Evolutionary conservation across 1,140 invertebrate species (phyloP).

Genomic region (Macrobrachium rosenbergii): DNA sequence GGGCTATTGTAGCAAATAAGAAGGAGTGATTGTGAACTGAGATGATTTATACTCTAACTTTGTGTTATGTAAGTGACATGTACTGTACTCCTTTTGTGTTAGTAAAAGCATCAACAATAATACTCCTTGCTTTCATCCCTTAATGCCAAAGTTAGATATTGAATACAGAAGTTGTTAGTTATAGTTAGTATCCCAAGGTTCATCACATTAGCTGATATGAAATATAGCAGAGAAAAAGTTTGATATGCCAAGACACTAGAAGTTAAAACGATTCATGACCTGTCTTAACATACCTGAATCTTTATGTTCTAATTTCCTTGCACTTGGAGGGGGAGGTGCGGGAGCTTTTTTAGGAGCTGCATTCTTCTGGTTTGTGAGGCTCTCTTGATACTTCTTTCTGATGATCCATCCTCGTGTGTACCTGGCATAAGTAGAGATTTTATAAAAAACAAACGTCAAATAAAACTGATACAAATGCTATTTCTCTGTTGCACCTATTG

Average conservation of each 20-base stretch:
- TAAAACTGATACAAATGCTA: too few relatives aligned
- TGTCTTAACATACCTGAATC: slow-evolving; percentile 27
- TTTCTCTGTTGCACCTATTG: too few relatives aligned
- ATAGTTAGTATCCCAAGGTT: too few relatives aligned
- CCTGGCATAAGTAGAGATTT: not conserved
- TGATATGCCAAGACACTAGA: too few relatives aligned
- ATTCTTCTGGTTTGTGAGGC: slow-evolving; percentile 13
- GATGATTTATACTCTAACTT: not conserved
- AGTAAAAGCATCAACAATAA: too few relatives aligned
- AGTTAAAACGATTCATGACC: too few relatives aligned
- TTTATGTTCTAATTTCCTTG: slow-evolving; percentile 29
- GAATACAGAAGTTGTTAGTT: not conserved
- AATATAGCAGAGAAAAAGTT: not conserved
- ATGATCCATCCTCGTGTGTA: slow-evolving; percentile 51
- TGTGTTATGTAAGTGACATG: not conserved
- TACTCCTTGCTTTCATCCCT: too few relatives aligned
- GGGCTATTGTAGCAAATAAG: not conserved
- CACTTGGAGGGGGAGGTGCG: slow-evolving; percentile 13
- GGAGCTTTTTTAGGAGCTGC: not conserved
- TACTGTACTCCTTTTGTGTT: not conserved
- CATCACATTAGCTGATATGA: not conserved
- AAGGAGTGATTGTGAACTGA: too few relatives aligned
- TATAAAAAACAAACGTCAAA: too few relatives aligned
- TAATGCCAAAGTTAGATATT: not conserved
- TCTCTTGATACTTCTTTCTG: slow-evolving; percentile 58